Base-by-base conservation (phyloP, 2,888 invertebrate species). In the Diabrotica balteata region DNA sequence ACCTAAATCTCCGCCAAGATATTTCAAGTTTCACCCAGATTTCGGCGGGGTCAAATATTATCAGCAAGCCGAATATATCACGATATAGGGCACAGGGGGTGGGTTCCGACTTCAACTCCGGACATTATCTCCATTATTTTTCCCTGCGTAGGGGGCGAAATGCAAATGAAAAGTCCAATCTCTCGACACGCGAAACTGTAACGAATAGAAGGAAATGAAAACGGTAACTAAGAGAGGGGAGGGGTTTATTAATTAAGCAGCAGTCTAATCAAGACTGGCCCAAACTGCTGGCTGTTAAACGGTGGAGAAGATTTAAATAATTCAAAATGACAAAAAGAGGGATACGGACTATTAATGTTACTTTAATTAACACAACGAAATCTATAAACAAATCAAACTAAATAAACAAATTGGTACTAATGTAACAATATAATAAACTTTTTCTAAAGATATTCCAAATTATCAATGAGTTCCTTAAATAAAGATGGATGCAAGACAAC, bases 241-340 rank as follows among this genome's bases (percentile, higher is more conserved):
- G 54, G 83, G 84, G 85, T 85, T 85, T 86, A 86, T 86, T 86
- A 86, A 86, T 86, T 86, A 86, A 85, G 85, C 85, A 85, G 85
- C 85, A 85, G 85, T 84, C 86, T 86, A 86, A 86, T 86, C 86
- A 86, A 86, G 86, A 83, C 78, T 72, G 74, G 73, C 68, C 69
- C 67, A 63, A 66, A 70, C 65, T 57, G 45, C 45, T 57, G 17
- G 44, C 17, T 44, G 71, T 68, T 76, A 67, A 73, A 69, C 74
- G 74, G 72, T 72, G 72, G 72, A 73, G 73, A 10, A 45, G 17
- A 7, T 9, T 47, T 47, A 47, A 47, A 47, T 47, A 47, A 47
- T 10, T 47, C 3, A 32, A 32, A 32, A 32, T 32, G 32, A 32
- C 32, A 32, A 32, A 32, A 32, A 32, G 32, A 4, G 32, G 32